Conservation (phyloP, 2,113 vertebrate species). For the Oreotragus oreotragus region DNA sequence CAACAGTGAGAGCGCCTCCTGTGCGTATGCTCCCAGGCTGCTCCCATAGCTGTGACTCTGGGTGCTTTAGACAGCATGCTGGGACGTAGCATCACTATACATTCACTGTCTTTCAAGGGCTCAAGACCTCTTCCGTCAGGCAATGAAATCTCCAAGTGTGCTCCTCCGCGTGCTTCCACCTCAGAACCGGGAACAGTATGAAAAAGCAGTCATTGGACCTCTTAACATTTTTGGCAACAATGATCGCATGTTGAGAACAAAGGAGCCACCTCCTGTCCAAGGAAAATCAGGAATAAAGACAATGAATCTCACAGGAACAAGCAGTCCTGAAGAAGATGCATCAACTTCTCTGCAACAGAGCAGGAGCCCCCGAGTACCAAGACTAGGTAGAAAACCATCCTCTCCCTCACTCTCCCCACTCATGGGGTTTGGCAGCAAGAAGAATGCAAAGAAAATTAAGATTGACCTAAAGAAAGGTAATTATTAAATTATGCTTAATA, state of each 20-base stretch:
- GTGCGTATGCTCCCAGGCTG: accelerated
- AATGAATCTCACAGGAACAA: slow-evolving; percentile 65
- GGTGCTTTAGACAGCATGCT: accelerated
- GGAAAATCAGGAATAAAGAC: slow-evolving; percentile 83
- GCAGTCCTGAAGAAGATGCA: slow-evolving; percentile 65
- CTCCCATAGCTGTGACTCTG: accelerated
- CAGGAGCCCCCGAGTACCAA: slow-evolving; percentile 80
- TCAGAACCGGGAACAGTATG: slow-evolving; percentile 88
- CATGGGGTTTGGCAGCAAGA: slow-evolving; percentile 87
- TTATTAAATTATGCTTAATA: slow-evolving; percentile 65
- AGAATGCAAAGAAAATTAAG: slow-evolving; percentile 88
- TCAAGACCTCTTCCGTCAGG: slow-evolving; percentile 94
- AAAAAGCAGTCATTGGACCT: slow-evolving; percentile 89
- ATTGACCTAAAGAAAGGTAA: slow-evolving; percentile 98
- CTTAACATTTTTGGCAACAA: slow-evolving; percentile 80
- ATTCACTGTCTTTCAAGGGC: slow-evolving; percentile 80
- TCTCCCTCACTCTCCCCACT: slow-evolving; percentile 85
- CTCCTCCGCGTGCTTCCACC: slow-evolving; percentile 88
- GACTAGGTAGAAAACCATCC: slow-evolving; percentile 81
- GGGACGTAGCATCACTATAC: accelerated
- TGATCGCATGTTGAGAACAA: slow-evolving; percentile 80
- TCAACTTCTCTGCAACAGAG: slow-evolving; percentile 59
- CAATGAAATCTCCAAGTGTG: slow-evolving; percentile 89
- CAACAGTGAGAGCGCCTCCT: accelerated
- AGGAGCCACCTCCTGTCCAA: slow-evolving; percentile 82